phyloP scores from a whole-genome alignment of 2,113 vertebrate genomes.

The Elgaria multicarinata region DNA sequence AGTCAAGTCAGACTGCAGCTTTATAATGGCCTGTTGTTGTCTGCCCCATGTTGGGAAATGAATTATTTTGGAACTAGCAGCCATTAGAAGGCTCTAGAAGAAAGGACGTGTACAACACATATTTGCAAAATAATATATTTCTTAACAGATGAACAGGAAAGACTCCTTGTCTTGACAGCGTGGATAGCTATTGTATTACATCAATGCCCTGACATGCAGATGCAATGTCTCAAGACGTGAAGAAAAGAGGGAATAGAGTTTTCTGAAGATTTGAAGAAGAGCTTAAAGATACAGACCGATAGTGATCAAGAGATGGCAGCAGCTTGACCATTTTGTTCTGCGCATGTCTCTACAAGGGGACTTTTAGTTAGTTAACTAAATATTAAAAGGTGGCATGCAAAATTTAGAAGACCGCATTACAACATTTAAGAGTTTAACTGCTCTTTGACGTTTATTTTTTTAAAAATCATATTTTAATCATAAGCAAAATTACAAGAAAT shows the following conservation, averaged over 20 bases:
- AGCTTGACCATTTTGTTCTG: neutral
- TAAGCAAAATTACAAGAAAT: constrained; percentile 63
- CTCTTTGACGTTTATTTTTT: constrained; percentile 45
- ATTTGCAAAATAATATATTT: neutral
- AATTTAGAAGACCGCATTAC: constrained; percentile 7
- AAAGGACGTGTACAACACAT: neutral
- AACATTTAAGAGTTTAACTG: constrained; percentile 52
- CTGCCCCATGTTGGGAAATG: neutral
- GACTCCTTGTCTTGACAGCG: neutral
- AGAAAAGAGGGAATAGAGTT: neutral
- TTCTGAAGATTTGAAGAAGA: neutral
- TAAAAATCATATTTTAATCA: constrained; percentile 33
- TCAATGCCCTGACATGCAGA: neutral
- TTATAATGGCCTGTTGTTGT: neutral
- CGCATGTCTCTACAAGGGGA: neutral
- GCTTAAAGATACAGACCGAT: neutral
- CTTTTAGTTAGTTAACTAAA: neutral
- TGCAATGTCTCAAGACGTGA: neutral
- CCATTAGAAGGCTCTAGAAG: neutral
- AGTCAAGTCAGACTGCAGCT: constrained; percentile 14
- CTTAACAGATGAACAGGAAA: neutral
- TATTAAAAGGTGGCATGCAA: neutral
- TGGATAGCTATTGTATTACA: neutral
- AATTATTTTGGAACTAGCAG: neutral
- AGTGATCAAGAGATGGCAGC: neutral